These are phyloP conservation scores for Belonocnema kinseyi DNA, from an alignment of 1,140 invertebrate species.

Conservation along the genomic window DNA sequence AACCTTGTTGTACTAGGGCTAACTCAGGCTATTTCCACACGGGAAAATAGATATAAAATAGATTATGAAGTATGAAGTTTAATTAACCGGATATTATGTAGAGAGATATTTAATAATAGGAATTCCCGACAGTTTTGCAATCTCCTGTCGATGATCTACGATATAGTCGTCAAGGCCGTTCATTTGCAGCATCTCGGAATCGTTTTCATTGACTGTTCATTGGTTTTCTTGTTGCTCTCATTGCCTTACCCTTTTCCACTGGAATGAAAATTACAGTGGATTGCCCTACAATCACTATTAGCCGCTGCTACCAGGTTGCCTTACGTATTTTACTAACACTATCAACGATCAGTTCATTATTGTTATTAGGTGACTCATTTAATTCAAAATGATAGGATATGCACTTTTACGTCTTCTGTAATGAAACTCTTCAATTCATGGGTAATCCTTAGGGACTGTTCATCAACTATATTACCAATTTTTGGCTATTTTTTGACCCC, in stretches of 20 bases:
- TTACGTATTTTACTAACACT: conserved; percentile 17
- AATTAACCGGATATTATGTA: conserved; percentile 1
- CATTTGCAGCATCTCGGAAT: conserved; percentile 10
- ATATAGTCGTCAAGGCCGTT: conserved; percentile 15
- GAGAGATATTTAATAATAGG: conserved; percentile 2
- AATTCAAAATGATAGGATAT: too few species aligned
- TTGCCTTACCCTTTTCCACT: conserved; percentile 51
- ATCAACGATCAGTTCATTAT: not conserved
- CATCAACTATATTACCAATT: too few species aligned
- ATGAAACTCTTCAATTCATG: too few species aligned
- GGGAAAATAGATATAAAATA: not conserved
- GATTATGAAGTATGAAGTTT: not conserved
- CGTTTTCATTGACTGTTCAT: conserved; percentile 27
- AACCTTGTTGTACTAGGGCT: too few species aligned
- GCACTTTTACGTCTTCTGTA: too few species aligned
- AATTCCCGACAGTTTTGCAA: conserved; percentile 6
- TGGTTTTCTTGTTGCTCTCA: conserved; percentile 32
- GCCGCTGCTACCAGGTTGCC: not conserved
- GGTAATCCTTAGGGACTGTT: too few species aligned
- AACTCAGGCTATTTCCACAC: too few species aligned
- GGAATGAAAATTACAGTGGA: conserved; percentile 65
- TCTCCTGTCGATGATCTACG: conserved; percentile 5
- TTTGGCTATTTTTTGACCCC: too few species aligned
- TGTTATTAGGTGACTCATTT: too few species aligned
- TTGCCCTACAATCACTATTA: conserved; percentile 52